These are phyloP conservation scores for Ephestia elutella DNA, from an alignment of 1,140 invertebrate genomes.

Conservation along the genomic window DNA sequence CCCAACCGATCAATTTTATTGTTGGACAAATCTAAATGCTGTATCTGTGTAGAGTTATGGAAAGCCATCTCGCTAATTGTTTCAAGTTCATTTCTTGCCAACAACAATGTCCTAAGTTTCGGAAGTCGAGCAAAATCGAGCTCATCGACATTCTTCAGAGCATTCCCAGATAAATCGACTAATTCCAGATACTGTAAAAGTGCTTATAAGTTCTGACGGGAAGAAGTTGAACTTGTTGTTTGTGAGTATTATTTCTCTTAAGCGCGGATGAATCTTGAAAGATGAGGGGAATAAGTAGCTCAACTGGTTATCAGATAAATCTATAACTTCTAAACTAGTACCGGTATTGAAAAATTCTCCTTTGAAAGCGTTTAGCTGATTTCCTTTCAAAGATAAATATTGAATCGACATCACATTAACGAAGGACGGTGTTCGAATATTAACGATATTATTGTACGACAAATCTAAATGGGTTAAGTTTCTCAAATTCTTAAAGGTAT, in stretches of 20 bases:
- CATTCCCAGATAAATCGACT: slow-evolving; percentile 85
- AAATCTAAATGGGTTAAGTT: slow-evolving; percentile 84
- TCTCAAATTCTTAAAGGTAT: slow-evolving; percentile 81
- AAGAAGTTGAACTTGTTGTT: slow-evolving; percentile 88
- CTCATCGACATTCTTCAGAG: slow-evolving; percentile 85
- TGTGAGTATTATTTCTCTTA: slow-evolving; percentile 80
- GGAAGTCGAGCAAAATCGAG: slow-evolving; percentile 88
- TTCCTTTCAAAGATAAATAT: slow-evolving; percentile 79
- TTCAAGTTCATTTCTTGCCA: slow-evolving; percentile 85
- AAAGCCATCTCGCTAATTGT: slow-evolving; percentile 89
- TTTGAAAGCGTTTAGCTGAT: slow-evolving; percentile 84
- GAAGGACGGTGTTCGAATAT: slow-evolving; percentile 81
- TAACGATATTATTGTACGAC: slow-evolving; percentile 84
- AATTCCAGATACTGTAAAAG: slow-evolving; percentile 82
- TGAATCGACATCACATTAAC: slow-evolving; percentile 81
- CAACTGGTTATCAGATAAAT: slow-evolving; percentile 84
- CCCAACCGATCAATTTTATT: slow-evolving; percentile 86
- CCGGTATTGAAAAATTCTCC: slow-evolving; percentile 85
- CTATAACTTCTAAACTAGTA: slow-evolving; percentile 81
- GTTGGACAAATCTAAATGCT: slow-evolving; percentile 82
- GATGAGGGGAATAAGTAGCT: slow-evolving; percentile 87
- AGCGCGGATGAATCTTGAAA: slow-evolving; percentile 85
- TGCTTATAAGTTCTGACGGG: slow-evolving; percentile 85
- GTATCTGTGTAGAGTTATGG: slow-evolving; percentile 91
- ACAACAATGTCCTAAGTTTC: slow-evolving; percentile 79